Conservation (phyloP, 2,113 vertebrate genomes). For the Chrysemys picta region DNA sequence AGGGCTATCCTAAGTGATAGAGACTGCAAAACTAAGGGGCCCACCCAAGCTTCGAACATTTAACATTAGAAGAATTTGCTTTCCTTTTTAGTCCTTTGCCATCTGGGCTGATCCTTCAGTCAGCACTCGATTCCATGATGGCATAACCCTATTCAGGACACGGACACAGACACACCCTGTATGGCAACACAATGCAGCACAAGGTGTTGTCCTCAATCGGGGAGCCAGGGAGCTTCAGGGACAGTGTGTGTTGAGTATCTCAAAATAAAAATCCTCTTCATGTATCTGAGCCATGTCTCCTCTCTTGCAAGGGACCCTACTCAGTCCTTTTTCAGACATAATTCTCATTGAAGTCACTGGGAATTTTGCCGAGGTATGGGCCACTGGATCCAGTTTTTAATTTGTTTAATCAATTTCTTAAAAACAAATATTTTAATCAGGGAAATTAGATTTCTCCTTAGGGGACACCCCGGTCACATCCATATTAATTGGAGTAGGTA, state of each 20-base stretch:
- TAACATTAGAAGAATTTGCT: not conserved
- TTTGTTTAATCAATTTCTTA: constrained; percentile 49
- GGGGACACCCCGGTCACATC: not conserved
- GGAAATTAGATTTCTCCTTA: constrained; percentile 27
- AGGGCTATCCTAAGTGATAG: not conserved
- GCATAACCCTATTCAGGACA: not conserved
- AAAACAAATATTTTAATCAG: not conserved
- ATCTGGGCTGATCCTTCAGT: rapidly evolving
- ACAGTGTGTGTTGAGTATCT: rapidly evolving
- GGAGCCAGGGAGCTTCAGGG: not conserved
- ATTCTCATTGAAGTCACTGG: not conserved
- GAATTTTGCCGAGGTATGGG: constrained; percentile 18
- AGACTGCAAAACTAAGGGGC: not conserved
- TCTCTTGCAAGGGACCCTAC: rapidly evolving
- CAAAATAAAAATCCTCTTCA: rapidly evolving
- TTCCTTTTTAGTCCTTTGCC: not conserved
- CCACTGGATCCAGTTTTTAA: not conserved
- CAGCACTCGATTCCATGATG: rapidly evolving
- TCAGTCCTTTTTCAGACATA: not conserved
- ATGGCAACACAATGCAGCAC: not conserved
- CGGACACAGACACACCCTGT: not conserved
- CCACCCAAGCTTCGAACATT: not conserved
- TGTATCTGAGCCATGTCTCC: not conserved
- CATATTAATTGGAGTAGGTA: constrained; percentile 3
- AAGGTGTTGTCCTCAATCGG: not conserved